Conservation (phyloP, 2,113 vertebrate species). For the Callaeas wilsoni region DNA sequence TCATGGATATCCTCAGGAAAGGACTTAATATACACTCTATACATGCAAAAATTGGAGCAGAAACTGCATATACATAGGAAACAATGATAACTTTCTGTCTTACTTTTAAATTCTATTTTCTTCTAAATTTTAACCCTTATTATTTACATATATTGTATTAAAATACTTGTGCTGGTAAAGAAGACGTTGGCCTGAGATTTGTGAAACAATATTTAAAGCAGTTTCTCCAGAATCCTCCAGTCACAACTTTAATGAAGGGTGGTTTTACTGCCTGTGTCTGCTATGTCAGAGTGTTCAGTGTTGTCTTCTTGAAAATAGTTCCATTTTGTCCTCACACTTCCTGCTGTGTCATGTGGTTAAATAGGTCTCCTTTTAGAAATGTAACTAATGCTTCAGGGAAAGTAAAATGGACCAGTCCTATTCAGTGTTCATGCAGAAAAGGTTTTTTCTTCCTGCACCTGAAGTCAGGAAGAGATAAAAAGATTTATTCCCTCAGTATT, state of each 20-base stretch:
- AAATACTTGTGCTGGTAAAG: not conserved
- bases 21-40: too few relatives aligned
- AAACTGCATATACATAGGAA: not conserved
- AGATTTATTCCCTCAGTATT: conserved; percentile 24
- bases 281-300: not conserved
- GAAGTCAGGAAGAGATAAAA: conserved; percentile 29
- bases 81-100: not conserved
- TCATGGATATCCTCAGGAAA: not conserved
- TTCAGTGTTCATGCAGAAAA: not conserved
- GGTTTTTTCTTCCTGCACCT: not conserved
- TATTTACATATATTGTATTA: not conserved
- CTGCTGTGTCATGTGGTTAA: not conserved
- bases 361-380: not conserved
- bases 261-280: not conserved
- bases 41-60: not conserved
- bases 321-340: not conserved
- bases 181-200: not conserved
- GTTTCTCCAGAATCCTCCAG: not conserved
- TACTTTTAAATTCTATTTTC: not conserved
- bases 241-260: not conserved
- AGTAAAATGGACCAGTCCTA: not conserved
- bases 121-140: not conserved
- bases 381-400: not conserved
- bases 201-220: not conserved
- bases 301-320: not conserved